Base-by-base conservation (phyloP, 2,113 vertebrate species). In the Pelmatolapia mariae region DNA sequence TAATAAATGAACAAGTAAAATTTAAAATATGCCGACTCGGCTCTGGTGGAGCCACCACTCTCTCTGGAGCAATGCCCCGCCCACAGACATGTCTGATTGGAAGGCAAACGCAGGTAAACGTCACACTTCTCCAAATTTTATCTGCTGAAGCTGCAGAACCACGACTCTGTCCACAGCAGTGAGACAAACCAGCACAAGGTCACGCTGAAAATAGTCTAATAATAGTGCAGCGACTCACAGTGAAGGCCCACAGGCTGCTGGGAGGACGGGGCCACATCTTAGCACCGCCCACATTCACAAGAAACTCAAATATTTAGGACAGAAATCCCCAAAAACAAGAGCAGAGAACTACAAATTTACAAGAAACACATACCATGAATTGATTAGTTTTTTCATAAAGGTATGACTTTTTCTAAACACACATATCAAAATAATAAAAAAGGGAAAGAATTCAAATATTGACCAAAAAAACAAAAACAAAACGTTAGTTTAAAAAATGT, bases 401-500 rank as follows among this genome's bases (percentile, higher is more conserved):
- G 9, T 33, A 0, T 33, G 29, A 63, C 29, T 63, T 63, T 33
- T 33, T 63, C 33, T 13, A 38, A 12, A 12, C 3, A n/a, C 61
- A 38, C 38, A 12, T 8, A 66, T 38, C 10, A 71, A 43, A 71
- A 71, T 6, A 43, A 16, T 24, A 71, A 43, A 38, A 68, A 38
- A 68, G 19, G 4, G 2, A 68, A 68, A 22, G 4, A 66, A 40
- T 40, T 15, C 4, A 68, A 68, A 68, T 66, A 66, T 38, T 66
- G 61, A 66, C 31, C n/a, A n/a, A n/a, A n/a, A n/a, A n/a, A n/a
- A n/a, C n/a, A n/a, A n/a, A n/a, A 12, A 36, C 19, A 15, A 33
- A 33, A 10, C 1, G 0, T 63, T 5, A 63, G 6, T 36, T 36
- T 36, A 66, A 66, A 36, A 61, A 19, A 19, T 1, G 0, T 12